phyloP scores from a whole-genome alignment of 1,140 invertebrate genomes.

The Eupristina koningsbergeri region DNA sequence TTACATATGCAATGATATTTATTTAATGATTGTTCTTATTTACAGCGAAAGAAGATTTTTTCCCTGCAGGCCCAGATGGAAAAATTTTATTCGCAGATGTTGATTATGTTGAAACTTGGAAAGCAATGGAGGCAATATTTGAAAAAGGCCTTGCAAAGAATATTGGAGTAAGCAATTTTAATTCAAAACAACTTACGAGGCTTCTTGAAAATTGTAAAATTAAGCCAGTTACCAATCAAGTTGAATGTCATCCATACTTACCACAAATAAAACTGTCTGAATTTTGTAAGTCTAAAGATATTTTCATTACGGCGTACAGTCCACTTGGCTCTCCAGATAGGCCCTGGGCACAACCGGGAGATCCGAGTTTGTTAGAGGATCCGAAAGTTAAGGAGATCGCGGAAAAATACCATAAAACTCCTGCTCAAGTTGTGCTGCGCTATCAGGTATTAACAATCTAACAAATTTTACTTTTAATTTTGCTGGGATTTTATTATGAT shows the following conservation, averaged over 20 bases:
- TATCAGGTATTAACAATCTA: conserved; percentile 75
- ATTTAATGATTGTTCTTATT: neutral
- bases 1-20: too few relatives aligned
- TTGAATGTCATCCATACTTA: conserved; percentile 85
- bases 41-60: conserved; percentile 57
- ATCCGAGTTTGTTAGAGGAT: conserved; percentile 79
- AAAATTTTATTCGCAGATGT: conserved; percentile 68
- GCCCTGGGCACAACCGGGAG: conserved; percentile 81
- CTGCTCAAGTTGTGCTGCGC: conserved; percentile 79
- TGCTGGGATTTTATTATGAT: too few relatives aligned
- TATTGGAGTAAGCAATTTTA: conserved; percentile 94
- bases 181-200: conserved; percentile 82
- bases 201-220: conserved; percentile 79
- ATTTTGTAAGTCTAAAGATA: conserved; percentile 77
- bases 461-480: too few relatives aligned
- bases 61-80: conserved; percentile 70
- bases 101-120: conserved; percentile 82
- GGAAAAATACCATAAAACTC: conserved; percentile 80
- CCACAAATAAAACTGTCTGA: conserved; percentile 79
- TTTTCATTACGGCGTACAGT: conserved; percentile 81
- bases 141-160: conserved; percentile 81
- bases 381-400: conserved; percentile 77
- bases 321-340: conserved; percentile 79
- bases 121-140: conserved; percentile 82
- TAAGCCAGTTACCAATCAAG: conserved; percentile 85